Evolutionary conservation across 2,888 invertebrate genomes (phyloP), one percentile per base, ranked within the genome.

Genomic region (Cecidostiba fungosa): DNA sequence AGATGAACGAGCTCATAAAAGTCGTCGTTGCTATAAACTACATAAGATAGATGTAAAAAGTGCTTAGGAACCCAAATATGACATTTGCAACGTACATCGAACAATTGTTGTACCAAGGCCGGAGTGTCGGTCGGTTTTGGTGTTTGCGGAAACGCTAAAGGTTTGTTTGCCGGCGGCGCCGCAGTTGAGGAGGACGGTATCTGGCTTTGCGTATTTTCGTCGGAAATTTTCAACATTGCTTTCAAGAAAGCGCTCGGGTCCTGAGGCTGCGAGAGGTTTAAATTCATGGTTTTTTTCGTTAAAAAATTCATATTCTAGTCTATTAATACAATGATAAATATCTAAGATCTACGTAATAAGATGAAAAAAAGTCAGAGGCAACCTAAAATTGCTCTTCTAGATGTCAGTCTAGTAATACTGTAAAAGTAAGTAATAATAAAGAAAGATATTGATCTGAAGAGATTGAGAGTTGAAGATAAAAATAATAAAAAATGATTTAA

Each of bases 201-300:
- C 43, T 47, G 87, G 79, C 87, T 90, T 89, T 89, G 88, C 59
- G 90, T 82, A 74, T 87, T 91, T 62, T 90, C 91, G 62, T 92
- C 91, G 8, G 91, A 87, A 84, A 93, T 93, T 88, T 92, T 93
- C 86, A 93, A 88, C 88, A 93, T 89, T 23, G 92, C 93, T 87
- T 93, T 93, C 86, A 93, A 89, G 85, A 92, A 91, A 29, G 92
- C 93, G 79, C 93, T 93, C 66, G 92, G 92, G 87, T 93, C 93
- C 87, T 91, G 92, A 43, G 90, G 90, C 91, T 92, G 86, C 84
- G 83, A 50, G 39, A 85, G 62, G 81, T 78, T 74, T 1, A 72
- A 87, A 77, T 59, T 32, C 8, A 78, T 29, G 26, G 66, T 74
- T 82, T 78, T 69, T 50, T 73, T 74, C 54, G 77, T 81, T 85